phyloP scores from a whole-genome alignment of 2,888 invertebrate genomes.

The Eilema caniola region DNA sequence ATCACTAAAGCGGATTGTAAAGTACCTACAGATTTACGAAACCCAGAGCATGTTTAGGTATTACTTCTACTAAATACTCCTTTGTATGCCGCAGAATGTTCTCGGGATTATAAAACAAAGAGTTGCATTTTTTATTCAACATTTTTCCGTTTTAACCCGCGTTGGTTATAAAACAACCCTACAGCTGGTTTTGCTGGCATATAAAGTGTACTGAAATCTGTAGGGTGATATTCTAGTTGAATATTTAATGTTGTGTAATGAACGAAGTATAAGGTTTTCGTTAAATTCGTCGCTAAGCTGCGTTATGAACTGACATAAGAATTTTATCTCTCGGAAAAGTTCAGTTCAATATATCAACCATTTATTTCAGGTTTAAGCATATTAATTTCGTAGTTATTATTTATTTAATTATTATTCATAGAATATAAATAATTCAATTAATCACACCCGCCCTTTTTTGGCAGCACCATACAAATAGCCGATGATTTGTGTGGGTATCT shows the following conservation, averaged over 20 bases:
- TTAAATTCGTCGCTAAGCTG: not conserved
- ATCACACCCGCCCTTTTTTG: too few relatives aligned
- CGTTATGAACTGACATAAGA: not conserved
- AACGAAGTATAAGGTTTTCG: constrained; percentile 19
- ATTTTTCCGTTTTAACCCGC: constrained; percentile 26
- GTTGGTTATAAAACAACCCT: constrained; percentile 24
- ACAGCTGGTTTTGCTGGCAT: constrained; percentile 32
- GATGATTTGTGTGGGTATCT: too few relatives aligned
- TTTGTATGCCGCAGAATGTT: constrained; percentile 27
- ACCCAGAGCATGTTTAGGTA: not conserved
- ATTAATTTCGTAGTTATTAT: too few relatives aligned
- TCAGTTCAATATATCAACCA: too few relatives aligned
- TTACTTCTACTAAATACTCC: not conserved
- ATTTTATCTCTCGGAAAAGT: not conserved
- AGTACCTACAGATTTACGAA: not conserved
- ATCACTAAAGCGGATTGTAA: not conserved
- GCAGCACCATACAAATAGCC: too few relatives aligned
- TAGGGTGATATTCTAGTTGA: constrained; percentile 25
- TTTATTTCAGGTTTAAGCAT: too few relatives aligned
- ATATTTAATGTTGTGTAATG: constrained; percentile 33
- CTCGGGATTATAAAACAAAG: constrained; percentile 31
- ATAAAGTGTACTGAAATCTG: constrained; percentile 23
- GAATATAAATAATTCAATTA: too few relatives aligned
- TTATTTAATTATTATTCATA: too few relatives aligned
- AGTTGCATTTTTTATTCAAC: constrained; percentile 27